Evolutionary conservation across 2,113 vertebrate genomes (phyloP).

Genomic region (Percopsis transmontana): DNA sequence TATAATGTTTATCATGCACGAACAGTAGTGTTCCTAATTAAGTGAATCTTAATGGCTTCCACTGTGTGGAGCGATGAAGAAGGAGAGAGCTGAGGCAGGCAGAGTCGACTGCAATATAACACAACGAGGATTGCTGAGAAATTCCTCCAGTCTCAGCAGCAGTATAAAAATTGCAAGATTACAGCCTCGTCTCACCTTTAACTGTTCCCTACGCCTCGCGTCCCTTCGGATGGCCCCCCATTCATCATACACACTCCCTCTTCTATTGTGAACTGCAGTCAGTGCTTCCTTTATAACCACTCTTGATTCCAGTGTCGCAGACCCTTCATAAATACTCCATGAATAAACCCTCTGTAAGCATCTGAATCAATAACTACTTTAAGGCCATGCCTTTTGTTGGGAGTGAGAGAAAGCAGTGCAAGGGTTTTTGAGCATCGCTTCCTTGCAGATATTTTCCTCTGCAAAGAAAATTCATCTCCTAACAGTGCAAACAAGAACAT

Average conservation of each 20-base stretch:
- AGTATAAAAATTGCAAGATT: constrained; percentile 51
- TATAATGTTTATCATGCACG: constrained; percentile 46
- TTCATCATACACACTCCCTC: constrained; percentile 20
- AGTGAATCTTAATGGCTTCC: constrained; percentile 57
- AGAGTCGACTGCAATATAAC: constrained; percentile 40
- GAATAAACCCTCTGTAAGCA: constrained; percentile 22
- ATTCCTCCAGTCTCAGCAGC: constrained; percentile 44
- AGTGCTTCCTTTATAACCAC: constrained; percentile 18
- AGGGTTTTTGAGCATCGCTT: too few species aligned
- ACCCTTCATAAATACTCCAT: background rate
- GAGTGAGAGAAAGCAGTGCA: too few species aligned
- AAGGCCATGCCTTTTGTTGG: constrained; percentile 20
- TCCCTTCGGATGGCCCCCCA: constrained; percentile 38
- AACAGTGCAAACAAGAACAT: constrained; percentile 7
- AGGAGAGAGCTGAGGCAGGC: constrained; percentile 18
- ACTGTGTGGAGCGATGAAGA: constrained; percentile 35
- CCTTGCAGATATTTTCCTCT: background rate
- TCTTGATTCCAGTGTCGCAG: background rate
- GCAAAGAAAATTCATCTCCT: constrained; percentile 26
- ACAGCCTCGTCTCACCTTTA: constrained; percentile 47
- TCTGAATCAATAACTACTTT: constrained; percentile 25
- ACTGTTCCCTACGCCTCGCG: constrained; percentile 29
- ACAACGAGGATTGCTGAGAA: constrained; percentile 30
- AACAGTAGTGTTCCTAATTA: constrained; percentile 47
- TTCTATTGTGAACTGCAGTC: constrained; percentile 1